Conservation (phyloP, 1,140 invertebrate genomes). For the Dinoponera quadriceps region DNA sequence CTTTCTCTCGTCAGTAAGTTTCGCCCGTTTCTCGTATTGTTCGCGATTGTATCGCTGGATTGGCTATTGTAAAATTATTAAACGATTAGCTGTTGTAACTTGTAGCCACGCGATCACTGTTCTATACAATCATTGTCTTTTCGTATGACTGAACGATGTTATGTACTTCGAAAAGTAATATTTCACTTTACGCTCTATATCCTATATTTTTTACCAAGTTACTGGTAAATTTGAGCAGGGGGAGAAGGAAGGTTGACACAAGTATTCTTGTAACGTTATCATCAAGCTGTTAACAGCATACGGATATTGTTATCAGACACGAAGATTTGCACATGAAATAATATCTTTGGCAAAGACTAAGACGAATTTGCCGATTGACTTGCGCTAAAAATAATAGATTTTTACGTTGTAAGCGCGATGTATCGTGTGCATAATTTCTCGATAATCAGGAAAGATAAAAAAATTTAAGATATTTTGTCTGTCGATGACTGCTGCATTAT, state of each 20-base stretch:
- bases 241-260: neutral
- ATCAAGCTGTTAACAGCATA: neutral
- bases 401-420: neutral
- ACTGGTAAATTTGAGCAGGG: too few relatives aligned
- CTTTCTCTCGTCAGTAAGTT: neutral
- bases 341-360: conserved; percentile 7
- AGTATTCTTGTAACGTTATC: conserved; percentile 8
- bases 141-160: neutral
- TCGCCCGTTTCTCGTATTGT: conserved; percentile 23
- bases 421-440: neutral
- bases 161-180: neutral
- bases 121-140: conserved; percentile 11
- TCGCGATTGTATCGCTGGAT: neutral
- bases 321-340: neutral
- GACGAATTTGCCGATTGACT: too few relatives aligned
- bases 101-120: conserved; percentile 8
- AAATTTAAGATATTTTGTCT: conserved; percentile 8
- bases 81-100: neutral
- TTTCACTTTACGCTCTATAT: conserved; percentile 6
- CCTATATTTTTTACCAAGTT: too few relatives aligned
- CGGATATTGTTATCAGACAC: conserved; percentile 24
- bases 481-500: conserved; percentile 7
- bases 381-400: neutral
- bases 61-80: too few relatives aligned
- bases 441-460: conserved; percentile 42